Base-by-base conservation (phyloP, 2,113 vertebrate genomes). In the Syngnathus scovelli region DNA sequence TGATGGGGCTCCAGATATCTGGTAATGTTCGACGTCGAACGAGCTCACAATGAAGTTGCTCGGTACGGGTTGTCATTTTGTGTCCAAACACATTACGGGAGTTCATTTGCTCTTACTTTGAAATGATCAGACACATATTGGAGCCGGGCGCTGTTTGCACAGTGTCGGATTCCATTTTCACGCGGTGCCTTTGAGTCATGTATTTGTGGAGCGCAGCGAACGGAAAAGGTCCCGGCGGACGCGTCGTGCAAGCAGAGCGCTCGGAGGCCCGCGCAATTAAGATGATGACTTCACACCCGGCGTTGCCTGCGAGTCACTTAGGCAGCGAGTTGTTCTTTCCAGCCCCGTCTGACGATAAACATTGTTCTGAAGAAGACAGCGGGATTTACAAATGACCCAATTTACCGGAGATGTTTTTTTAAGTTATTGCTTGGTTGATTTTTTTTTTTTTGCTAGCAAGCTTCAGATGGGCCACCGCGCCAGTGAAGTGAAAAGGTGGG, bases 221-320 rank as follows among this genome's bases (percentile, higher is more conserved):
- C 75, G 84, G 86, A 81, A 80, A 81, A 80, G 67, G 80, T 90
- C 88, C 87, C 86, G 59, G 83, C 88, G 89, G 89, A 90, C 75
- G 71, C 51, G 74, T 85, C 74, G 81, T 64, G 46, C 71, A 67
- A 80, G 77, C 77, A 84, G 70, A 86, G 80, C 83, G 77, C 83
- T 83, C 27, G 63, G 68, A 84, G 81, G 77, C 81, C 82, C 78
- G 80, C 61, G 88, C 91, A 90, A 93, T 94, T 93, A 91, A 89
- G 92, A 91, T 93, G 87, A 90, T 84, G 83, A 91, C 90, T 87
- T 91, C 89, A 90, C 88, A 90, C 91, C 88, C 86, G 60, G 76
- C 72, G 71, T 72, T 15, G 76, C 69, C 74, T 84, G 71, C 75
- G 69, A 80, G 82, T 85, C 75, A 79, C 75, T 80, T 46, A 71